Conservation (phyloP, 2,888 invertebrate genomes). For the Archips crataeganus region DNA sequence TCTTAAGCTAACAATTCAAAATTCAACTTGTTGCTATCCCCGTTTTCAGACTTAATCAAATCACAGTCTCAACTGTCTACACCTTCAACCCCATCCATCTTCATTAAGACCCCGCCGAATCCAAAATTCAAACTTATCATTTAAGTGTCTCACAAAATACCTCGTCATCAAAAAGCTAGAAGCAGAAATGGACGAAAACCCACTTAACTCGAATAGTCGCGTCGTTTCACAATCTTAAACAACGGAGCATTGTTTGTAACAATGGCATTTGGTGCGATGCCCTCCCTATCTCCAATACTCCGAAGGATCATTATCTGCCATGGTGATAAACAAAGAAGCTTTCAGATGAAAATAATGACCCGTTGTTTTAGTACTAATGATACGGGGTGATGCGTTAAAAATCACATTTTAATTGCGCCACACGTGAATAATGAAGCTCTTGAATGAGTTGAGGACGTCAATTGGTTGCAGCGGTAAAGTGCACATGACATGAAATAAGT, state of each 20-base stretch:
- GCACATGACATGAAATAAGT: no score
- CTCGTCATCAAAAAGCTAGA: constrained; percentile 40
- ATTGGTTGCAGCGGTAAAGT: constrained; percentile 16
- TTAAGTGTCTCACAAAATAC: constrained; percentile 30
- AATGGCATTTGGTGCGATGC: constrained; percentile 29
- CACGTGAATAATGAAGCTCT: constrained; percentile 15
- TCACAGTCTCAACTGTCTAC: background rate
- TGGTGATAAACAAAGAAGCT: constrained; percentile 34
- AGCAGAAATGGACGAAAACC: constrained; percentile 28
- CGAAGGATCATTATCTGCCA: constrained; percentile 40
- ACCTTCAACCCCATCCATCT: background rate
- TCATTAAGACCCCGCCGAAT: constrained; percentile 1
- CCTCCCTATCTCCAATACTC: constrained; percentile 35
- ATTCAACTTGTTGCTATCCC: background rate
- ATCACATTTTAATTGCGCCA: constrained; percentile 35
- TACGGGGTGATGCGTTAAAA: constrained; percentile 20
- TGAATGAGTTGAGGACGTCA: constrained; percentile 5
- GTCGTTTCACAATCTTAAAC: constrained; percentile 33
- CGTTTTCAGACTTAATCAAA: background rate
- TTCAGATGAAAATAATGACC: constrained; percentile 35
- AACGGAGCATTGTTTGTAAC: constrained; percentile 30
- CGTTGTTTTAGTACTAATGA: constrained; percentile 27
- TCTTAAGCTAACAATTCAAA: background rate
- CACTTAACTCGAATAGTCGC: constrained; percentile 35
- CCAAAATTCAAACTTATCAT: constrained; percentile 26